Conservation (phyloP, 2,113 vertebrate genomes). For the Sander vitreus region DNA sequence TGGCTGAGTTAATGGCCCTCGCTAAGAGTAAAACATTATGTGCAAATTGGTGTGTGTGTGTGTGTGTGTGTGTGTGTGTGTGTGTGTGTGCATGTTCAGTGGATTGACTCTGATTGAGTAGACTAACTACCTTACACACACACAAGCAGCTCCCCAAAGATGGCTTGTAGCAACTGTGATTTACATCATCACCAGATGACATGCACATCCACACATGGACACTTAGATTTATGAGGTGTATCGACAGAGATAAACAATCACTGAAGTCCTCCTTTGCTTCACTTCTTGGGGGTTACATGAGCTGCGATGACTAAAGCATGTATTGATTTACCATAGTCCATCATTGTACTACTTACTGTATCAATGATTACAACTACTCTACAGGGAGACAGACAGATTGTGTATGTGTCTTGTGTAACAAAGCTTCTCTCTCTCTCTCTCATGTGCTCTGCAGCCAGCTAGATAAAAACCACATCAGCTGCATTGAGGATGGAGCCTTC, state of each 20-base stretch:
- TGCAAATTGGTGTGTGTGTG: not conserved
- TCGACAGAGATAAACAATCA: constrained; percentile 55
- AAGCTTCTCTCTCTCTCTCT: constrained; percentile 50
- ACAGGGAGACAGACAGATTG: constrained; percentile 53
- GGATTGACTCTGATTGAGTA: constrained; percentile 27
- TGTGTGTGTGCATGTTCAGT: constrained; percentile 10
- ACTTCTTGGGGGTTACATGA: constrained; percentile 53
- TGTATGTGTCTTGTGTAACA: constrained; percentile 47
- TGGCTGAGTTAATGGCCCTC: constrained; percentile 11
- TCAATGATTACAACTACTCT: constrained; percentile 63
- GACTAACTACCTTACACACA: constrained; percentile 18
- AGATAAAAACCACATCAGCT: constrained; percentile 83
- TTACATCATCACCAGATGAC: constrained; percentile 27
- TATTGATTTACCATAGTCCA: constrained; percentile 75
- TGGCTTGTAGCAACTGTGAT: constrained; percentile 42
- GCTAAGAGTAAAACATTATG: not conserved
- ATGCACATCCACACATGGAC: constrained; percentile 1
- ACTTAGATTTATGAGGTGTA: constrained; percentile 51
- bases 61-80: not conserved
- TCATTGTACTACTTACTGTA: constrained; percentile 66
- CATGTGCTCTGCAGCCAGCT: constrained; percentile 73
- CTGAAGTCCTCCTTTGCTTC: constrained; percentile 10
- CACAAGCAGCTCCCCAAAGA: constrained; percentile 45
- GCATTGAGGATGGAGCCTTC: constrained; percentile 80
- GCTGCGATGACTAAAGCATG: constrained; percentile 58